Conservation (phyloP, 2,888 invertebrate genomes). For the Therioaphis trifolii region DNA sequence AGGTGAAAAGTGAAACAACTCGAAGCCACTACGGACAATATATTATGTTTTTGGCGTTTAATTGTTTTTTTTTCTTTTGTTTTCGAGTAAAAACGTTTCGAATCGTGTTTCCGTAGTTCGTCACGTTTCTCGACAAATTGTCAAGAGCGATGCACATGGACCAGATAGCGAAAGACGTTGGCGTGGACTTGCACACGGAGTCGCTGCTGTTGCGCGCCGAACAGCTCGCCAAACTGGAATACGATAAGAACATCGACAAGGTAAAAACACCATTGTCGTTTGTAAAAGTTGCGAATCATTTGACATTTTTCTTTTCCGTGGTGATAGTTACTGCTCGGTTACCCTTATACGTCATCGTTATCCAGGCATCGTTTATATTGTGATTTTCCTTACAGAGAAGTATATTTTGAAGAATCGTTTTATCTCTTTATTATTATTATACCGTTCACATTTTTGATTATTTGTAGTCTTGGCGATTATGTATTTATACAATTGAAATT, state of each 20-base stretch:
- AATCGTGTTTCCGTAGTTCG: constrained; percentile 73
- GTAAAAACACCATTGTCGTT: constrained; percentile 69
- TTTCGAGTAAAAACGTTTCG: neutral
- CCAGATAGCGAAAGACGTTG: constrained; percentile 83
- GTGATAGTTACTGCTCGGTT: constrained; percentile 62
- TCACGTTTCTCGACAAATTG: constrained; percentile 85
- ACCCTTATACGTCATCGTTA: constrained; percentile 61
- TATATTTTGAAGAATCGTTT: constrained; percentile 42
- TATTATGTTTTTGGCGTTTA: no score
- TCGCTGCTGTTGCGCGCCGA: constrained; percentile 86
- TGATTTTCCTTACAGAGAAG: constrained; percentile 62
- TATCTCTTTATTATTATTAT: constrained; percentile 22
- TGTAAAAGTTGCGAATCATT: constrained; percentile 6
- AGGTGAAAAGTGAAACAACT: no score
- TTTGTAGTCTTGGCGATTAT: constrained; percentile 19
- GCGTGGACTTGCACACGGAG: constrained; percentile 85
- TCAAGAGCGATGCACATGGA: constrained; percentile 87
- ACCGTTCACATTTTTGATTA: constrained; percentile 41
- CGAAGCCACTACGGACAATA: no score
- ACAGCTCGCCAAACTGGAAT: constrained; percentile 83
- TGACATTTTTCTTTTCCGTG: constrained; percentile 47
- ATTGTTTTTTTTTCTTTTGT: constrained; percentile 25
- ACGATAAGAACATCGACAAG: constrained; percentile 86
- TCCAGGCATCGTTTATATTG: constrained; percentile 60
- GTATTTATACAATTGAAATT: neutral